Base-by-base conservation (phyloP, 2,113 vertebrate species). In the Zeus faber region DNA sequence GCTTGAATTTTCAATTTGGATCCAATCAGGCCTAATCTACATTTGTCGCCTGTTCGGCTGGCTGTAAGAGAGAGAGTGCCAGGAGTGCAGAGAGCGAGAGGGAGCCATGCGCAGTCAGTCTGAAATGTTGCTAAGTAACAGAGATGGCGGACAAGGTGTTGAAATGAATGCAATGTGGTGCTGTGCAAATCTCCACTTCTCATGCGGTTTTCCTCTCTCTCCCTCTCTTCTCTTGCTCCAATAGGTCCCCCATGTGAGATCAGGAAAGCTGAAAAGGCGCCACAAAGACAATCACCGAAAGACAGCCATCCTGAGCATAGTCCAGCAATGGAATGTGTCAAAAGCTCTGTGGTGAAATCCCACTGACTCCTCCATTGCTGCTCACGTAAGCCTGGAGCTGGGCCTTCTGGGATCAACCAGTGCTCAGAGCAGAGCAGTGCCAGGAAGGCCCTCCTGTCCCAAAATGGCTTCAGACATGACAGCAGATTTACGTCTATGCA, bases 41-140 rank as follows among this genome's bases (percentile, higher is more conserved):
- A 83, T 87, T 72, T 84, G 72, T 79, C 67, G 65, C 77, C 63
- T 70, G 70, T 43, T 87, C 70, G 82, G 72, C 77, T 65, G 65
- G 77, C 63, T 70, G 70, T 43, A 74, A 13, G 26, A 4, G 71
- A 44, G 64, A 61, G 63, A 55, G 67, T 2, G 65, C 2, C 61
- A 78, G 76, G 64, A 51, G 70, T 62, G 73, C 58, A 73, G 72
- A 48, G 71, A 59, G 61, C 3, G 44, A 18, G 46, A 76, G 59
- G 75, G 73, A 76, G 73, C 77, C 59, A 65, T 80, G 81, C 81
- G 81, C 81, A 85, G 80, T 83, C 78, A 85, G 67, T 84, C 72
- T 83, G 85, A 87, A 85, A 85, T 85, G 81, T 85, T 87, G 85
- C 80, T 83, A 83, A 85, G 83, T 85, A 87, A 85, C 85, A 83